Evolutionary conservation across 2,888 invertebrate genomes (phyloP).

Genomic region (Drosophila neonasuta): DNA sequence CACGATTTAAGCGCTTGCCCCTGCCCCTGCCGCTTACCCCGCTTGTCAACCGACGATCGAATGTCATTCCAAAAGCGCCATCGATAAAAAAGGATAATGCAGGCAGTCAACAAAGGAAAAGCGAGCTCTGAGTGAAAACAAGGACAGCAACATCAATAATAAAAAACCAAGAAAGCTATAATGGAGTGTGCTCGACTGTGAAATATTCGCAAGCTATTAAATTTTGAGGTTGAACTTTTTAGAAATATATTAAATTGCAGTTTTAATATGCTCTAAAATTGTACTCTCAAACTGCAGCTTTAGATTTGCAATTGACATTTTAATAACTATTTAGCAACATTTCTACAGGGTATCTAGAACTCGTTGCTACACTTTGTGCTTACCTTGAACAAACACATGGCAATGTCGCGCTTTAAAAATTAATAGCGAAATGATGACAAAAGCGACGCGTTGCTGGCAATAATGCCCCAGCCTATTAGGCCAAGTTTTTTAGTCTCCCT

Average conservation of each 20-base stretch:
- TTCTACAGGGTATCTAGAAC: not conserved
- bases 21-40: not conserved
- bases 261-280: no score
- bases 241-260: no score
- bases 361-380: slow-evolving; percentile 1
- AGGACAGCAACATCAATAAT: slow-evolving; percentile 1
- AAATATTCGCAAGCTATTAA: not conserved
- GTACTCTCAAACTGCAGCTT: no score
- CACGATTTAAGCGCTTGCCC: slow-evolving; percentile 44
- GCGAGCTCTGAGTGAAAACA: not conserved
- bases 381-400: slow-evolving; percentile 31
- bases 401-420: slow-evolving; percentile 38
- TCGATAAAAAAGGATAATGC: slow-evolving; percentile 61
- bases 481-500: slow-evolving; percentile 35
- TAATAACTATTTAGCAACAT: no score
- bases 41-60: slow-evolving; percentile 40
- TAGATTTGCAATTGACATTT: no score
- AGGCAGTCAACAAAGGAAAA: slow-evolving; percentile 41
- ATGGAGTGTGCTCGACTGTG: not conserved
- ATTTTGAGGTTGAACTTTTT: no score
- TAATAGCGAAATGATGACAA: slow-evolving; percentile 45
- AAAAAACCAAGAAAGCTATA: not conserved
- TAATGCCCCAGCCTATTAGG: slow-evolving; percentile 51
- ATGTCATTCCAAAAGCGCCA: slow-evolving; percentile 58
- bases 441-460: slow-evolving; percentile 25